These are phyloP conservation scores for Noctuana brunneofusca DNA, from an alignment of 2,888 invertebrate genomes.

Conservation along the genomic window DNA sequence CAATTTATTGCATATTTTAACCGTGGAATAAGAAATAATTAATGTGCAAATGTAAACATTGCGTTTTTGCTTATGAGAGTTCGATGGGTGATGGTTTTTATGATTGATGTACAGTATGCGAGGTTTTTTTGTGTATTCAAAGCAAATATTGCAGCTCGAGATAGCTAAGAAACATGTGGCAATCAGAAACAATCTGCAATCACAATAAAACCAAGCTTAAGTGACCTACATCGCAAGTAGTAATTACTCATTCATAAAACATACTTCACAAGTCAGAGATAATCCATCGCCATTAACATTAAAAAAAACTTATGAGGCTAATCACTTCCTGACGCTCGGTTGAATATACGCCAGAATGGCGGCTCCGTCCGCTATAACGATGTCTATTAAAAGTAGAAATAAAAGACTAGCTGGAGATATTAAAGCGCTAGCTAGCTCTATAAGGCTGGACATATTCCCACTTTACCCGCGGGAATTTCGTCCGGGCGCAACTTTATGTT, in stretches of 20 bases:
- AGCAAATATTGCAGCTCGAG: not conserved
- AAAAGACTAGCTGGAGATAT: constrained; percentile 35
- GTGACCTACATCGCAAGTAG: constrained; percentile 1
- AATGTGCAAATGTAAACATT: too few species aligned
- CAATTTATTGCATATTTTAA: too few species aligned
- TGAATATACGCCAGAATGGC: constrained; percentile 20
- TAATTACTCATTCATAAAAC: constrained; percentile 8
- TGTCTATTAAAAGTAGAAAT: constrained; percentile 34
- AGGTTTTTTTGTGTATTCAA: not conserved
- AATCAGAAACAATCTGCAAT: constrained; percentile 3
- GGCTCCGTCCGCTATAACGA: constrained; percentile 22
- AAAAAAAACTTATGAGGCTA: constrained; percentile 21
- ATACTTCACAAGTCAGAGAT: not conserved
- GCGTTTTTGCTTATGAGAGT: too few species aligned
- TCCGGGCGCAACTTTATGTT: not conserved
- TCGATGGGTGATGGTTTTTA: not conserved
- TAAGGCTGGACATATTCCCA: constrained; percentile 30
- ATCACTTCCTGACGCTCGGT: constrained; percentile 19
- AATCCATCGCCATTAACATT: constrained; percentile 18
- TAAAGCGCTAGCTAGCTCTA: constrained; percentile 36
- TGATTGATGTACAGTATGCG: not conserved
- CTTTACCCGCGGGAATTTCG: not conserved
- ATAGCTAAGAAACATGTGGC: not conserved
- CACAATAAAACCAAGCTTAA: not conserved
- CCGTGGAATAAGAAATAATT: too few species aligned